Evolutionary conservation across 2,113 vertebrate genomes (phyloP).

Genomic region (Rhegmatorhina hoffmannsi): DNA sequence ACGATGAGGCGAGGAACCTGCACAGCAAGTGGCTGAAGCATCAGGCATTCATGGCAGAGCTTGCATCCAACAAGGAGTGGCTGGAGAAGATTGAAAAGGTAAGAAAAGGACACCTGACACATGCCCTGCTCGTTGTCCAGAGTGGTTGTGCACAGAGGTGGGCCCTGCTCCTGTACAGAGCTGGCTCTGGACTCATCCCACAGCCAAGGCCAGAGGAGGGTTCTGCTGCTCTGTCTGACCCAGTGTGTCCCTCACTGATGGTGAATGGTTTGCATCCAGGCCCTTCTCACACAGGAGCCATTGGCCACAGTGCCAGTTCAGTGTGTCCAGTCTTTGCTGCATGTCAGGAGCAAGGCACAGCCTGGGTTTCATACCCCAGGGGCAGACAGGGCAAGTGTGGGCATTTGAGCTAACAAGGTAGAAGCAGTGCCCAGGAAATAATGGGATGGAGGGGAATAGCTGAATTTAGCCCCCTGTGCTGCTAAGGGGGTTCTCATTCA

Average conservation of each 20-base stretch:
- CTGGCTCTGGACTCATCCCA: background rate
- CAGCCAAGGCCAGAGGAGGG: background rate
- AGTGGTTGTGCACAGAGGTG: background rate
- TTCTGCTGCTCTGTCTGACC: background rate
- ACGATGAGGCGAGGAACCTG: conserved; percentile 97
- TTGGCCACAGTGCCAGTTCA: background rate
- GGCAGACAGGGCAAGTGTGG: background rate
- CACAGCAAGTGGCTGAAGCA: conserved; percentile 97
- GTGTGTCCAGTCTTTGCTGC: background rate
- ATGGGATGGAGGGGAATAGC: background rate
- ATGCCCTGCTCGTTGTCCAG: background rate
- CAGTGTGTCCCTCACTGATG: background rate
- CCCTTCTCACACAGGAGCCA: background rate
- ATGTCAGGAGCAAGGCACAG: background rate
- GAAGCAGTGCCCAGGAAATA: background rate
- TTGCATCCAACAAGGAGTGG: conserved; percentile 99
- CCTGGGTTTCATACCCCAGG: background rate
- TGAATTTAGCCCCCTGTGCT: background rate
- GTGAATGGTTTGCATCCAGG: background rate
- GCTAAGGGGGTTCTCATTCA: background rate
- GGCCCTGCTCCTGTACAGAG: background rate
- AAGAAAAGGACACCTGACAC: background rate
- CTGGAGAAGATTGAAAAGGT: conserved; percentile 98
- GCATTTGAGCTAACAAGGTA: background rate
- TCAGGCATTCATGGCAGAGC: conserved; percentile 96